These are phyloP conservation scores for Dendrocincla tyrannina DNA, from an alignment of 2,797 vertebrate genomes.

Conservation along the genomic window DNA sequence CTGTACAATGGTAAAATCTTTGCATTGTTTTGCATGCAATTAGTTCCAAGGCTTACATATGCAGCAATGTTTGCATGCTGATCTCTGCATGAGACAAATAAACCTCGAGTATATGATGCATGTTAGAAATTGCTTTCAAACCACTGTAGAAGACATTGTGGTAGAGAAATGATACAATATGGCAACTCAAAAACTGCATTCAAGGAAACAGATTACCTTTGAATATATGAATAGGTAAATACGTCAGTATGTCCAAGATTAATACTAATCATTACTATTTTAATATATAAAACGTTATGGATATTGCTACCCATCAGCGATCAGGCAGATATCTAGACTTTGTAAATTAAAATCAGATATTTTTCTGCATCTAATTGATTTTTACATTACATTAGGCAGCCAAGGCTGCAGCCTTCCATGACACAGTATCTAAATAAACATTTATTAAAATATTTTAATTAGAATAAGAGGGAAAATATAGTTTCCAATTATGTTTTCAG, in stretches of 20 bases:
- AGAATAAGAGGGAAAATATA: constrained; percentile 70
- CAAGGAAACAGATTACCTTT: constrained; percentile 64
- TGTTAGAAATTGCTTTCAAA: constrained; percentile 70
- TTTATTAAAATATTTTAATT: constrained; percentile 78
- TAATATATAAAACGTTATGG: constrained; percentile 65
- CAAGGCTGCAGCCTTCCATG: constrained; percentile 71
- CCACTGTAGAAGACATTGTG: constrained; percentile 38
- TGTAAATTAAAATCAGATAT: constrained; percentile 76
- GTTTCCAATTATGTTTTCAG: constrained; percentile 72
- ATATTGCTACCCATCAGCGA: constrained; percentile 60
- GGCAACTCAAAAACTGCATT: constrained; percentile 50
- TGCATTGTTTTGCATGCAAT: constrained; percentile 76
- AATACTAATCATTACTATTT: constrained; percentile 73
- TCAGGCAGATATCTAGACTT: constrained; percentile 62
- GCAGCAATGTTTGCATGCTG: constrained; percentile 64
- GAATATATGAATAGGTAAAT: constrained; percentile 71
- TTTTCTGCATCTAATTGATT: constrained; percentile 76
- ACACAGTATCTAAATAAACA: constrained; percentile 74
- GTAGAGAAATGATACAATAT: constrained; percentile 55
- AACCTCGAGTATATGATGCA: constrained; percentile 55
- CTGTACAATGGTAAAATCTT: constrained; percentile 68
- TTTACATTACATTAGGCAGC: constrained; percentile 75
- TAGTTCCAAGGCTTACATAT: constrained; percentile 68
- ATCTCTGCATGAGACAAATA: constrained; percentile 71
- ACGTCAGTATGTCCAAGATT: constrained; percentile 64